A percentile compares a stretch with the other conserved stretches of the same genome.
These are phyloP conservation scores for Calliphora vicina DNA, from an alignment of 1,140 invertebrate genomes.

Conservation along the genomic window DNA sequence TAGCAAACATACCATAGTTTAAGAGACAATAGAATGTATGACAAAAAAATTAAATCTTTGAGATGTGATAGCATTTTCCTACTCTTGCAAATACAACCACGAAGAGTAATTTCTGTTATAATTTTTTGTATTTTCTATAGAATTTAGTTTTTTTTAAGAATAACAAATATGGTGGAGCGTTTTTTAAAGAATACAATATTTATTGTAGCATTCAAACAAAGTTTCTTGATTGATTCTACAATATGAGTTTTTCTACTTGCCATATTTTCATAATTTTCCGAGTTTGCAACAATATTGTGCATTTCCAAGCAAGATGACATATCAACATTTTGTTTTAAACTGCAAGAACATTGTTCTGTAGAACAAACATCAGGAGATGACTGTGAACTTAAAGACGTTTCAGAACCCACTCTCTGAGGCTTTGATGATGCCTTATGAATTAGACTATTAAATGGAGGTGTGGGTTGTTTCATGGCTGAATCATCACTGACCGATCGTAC, in stretches of 20 bases:
- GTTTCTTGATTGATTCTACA: not conserved
- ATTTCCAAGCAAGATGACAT: not conserved
- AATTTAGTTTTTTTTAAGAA: no score
- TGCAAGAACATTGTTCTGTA: not conserved
- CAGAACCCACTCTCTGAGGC: constrained; percentile 40
- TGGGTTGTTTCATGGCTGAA: constrained; percentile 40
- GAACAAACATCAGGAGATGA: constrained; percentile 35
- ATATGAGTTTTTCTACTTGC: not conserved
- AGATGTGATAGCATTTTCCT: no score
- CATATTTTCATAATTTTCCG: not conserved
- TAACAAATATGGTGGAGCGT: no score
- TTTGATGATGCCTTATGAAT: not conserved
- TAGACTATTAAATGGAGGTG: constrained; percentile 37
- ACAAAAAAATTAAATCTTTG: no score
- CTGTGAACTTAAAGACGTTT: constrained; percentile 33
- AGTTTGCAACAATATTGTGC: not conserved
- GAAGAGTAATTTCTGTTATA: no score
- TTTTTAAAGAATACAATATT: no score
- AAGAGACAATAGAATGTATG: no score
- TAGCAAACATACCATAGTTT: no score
- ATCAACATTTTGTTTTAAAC: not conserved
- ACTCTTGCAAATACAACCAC: no score
- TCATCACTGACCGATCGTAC: constrained; percentile 68
- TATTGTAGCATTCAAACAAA: not conserved
- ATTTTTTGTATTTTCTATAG: no score